phyloP scores from a whole-genome alignment of 1,140 invertebrate genomes.

The Drosophila sechellia region DNA sequence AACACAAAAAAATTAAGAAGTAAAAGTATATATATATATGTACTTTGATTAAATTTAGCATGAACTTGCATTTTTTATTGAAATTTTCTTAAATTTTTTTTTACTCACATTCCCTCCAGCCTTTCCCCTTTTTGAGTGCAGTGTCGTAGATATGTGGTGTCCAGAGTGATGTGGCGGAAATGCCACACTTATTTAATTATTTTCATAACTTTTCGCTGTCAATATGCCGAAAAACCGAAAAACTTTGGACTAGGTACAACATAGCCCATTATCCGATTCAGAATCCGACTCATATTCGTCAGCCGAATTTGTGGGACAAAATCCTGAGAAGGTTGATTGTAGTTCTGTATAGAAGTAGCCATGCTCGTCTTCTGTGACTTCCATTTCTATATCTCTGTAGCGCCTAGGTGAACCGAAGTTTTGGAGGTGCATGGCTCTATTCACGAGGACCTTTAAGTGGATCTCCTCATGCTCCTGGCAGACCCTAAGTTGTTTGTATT shows the following conservation, averaged over 20 bases:
- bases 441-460: conserved; percentile 37
- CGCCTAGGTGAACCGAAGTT: conserved; percentile 50
- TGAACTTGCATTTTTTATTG: no score
- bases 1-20: no score
- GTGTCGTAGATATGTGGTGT: no score
- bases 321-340: background rate
- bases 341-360: background rate
- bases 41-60: no score
- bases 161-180: background rate
- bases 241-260: conserved; percentile 2
- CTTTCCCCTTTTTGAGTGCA: no score
- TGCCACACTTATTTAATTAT: background rate
- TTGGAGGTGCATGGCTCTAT: conserved; percentile 50
- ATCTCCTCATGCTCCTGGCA: conserved; percentile 53
- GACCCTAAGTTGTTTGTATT: conserved; percentile 13
- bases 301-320: background rate
- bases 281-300: conserved; percentile 12
- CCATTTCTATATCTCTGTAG: conserved; percentile 45
- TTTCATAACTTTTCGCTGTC: background rate
- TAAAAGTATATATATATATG: no score
- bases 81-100: no score
- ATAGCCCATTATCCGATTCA: background rate
- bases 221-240: background rate
- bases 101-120: no score
- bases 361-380: conserved; percentile 20